Conservation (phyloP, 2,888 invertebrate genomes). For the Terebella lapidaria region DNA sequence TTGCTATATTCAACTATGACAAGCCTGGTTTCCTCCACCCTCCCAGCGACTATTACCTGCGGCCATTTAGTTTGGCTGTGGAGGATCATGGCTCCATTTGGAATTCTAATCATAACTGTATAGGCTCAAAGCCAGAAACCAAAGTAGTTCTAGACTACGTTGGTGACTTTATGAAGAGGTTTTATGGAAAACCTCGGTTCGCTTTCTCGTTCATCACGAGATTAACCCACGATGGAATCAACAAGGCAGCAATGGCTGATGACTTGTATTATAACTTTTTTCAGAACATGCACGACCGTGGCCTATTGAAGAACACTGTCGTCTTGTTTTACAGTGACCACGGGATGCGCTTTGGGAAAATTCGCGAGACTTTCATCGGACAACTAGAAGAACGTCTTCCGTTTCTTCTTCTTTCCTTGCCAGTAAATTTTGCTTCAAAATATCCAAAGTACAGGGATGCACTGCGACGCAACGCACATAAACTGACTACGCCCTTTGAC, state of each 20-base stretch:
- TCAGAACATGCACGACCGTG: slow-evolving; percentile 48
- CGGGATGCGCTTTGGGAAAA: slow-evolving; percentile 80
- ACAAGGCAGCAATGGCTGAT: slow-evolving; percentile 73
- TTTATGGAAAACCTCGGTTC: slow-evolving; percentile 65
- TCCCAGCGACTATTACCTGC: slow-evolving; percentile 79
- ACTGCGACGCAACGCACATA: slow-evolving; percentile 61
- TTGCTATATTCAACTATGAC: slow-evolving; percentile 76
- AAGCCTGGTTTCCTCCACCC: slow-evolving; percentile 69
- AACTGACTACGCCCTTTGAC: slow-evolving; percentile 80
- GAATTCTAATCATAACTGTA: slow-evolving; percentile 55
- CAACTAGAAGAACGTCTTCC: slow-evolving; percentile 81
- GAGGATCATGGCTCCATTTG: slow-evolving; percentile 35
- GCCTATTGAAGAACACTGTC: slow-evolving; percentile 36
- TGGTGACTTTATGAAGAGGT: slow-evolving; percentile 58
- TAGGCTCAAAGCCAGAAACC: slow-evolving; percentile 66
- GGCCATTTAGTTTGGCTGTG: slow-evolving; percentile 66
- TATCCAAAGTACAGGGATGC: slow-evolving; percentile 59
- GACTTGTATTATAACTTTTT: slow-evolving; percentile 62
- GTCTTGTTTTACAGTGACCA: slow-evolving; percentile 71
- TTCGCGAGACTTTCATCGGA: slow-evolving; percentile 73
- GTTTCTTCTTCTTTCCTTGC: slow-evolving; percentile 69
- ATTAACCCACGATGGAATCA: slow-evolving; percentile 78
- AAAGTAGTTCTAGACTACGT: slow-evolving; percentile 66
- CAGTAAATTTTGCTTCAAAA: slow-evolving; percentile 65
- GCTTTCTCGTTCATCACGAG: slow-evolving; percentile 80